phyloP scores from a whole-genome alignment of 2,113 vertebrate species.

The Menidia beryllina region DNA sequence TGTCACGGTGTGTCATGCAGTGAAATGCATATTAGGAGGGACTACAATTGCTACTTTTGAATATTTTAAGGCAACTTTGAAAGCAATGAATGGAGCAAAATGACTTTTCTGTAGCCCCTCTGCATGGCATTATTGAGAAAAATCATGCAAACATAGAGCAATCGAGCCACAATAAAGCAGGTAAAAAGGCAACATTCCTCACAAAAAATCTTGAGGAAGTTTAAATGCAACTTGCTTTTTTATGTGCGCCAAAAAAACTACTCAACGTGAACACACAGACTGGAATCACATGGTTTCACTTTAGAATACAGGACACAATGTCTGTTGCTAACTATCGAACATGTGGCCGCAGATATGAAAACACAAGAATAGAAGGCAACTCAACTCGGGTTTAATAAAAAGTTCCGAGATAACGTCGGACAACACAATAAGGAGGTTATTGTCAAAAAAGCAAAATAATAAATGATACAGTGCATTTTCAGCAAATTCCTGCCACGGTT shows the following conservation, averaged over 20 bases:
- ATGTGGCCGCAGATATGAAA: neutral
- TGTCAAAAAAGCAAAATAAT: slow-evolving; percentile 3
- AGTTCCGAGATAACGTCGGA: neutral
- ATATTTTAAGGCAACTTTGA: neutral
- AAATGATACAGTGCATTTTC: neutral
- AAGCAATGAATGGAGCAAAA: neutral
- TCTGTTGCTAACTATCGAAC: neutral
- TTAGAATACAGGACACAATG: neutral
- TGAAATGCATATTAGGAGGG: too few relatives aligned
- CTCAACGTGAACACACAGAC: neutral
- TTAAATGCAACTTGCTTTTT: neutral
- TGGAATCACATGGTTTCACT: neutral
- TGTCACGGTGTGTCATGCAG: too few relatives aligned
- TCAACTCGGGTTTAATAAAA: neutral
- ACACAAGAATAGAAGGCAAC: neutral
- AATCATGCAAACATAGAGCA: neutral
- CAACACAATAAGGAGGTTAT: neutral
- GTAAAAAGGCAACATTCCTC: neutral
- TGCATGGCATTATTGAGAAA: neutral
- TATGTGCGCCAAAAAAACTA: neutral
- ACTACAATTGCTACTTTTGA: neutral
- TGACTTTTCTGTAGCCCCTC: neutral
- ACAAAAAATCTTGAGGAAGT: neutral
- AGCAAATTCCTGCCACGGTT: neutral
- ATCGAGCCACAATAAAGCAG: neutral